These are phyloP conservation scores for Drosophila rubida DNA, from an alignment of 2,888 invertebrate genomes.

Conservation along the genomic window DNA sequence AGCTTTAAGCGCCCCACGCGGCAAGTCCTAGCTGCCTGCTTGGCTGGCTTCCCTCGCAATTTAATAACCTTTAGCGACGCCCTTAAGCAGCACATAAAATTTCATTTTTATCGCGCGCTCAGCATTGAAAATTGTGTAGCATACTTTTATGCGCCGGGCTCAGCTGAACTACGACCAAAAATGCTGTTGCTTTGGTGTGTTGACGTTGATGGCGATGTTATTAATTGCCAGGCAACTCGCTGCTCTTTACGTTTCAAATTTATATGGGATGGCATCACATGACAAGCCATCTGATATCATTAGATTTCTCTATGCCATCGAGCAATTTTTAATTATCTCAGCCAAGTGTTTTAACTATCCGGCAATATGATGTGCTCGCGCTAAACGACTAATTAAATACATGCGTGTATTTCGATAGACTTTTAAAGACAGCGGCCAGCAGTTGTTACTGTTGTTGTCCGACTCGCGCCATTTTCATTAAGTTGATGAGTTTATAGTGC, in stretches of 20 bases:
- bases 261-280: constrained; percentile 44
- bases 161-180: constrained; percentile 13
- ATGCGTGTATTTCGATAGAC: constrained; percentile 67
- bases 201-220: constrained; percentile 28
- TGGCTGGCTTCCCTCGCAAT: constrained; percentile 16
- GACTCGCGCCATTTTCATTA: constrained; percentile 62
- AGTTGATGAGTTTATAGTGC: constrained; percentile 75
- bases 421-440: constrained; percentile 38
- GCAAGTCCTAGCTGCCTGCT: background rate
- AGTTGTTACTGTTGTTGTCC: constrained; percentile 7
- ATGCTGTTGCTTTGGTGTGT: background rate
- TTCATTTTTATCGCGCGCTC: constrained; percentile 65
- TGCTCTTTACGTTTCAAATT: constrained; percentile 41
- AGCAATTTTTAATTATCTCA: constrained; percentile 61
- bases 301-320: constrained; percentile 27
- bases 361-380: constrained; percentile 58
- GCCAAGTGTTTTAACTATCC: constrained; percentile 59
- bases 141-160: constrained; percentile 46
- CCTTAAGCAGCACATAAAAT: constrained; percentile 65
- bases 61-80: constrained; percentile 60
- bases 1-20: constrained; percentile 40
- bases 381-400: constrained; percentile 64
- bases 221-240: constrained; percentile 43
- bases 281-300: constrained; percentile 15
- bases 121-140: constrained; percentile 59